phyloP scores from a whole-genome alignment of 1,140 invertebrate species.

The Solen grandis region DNA sequence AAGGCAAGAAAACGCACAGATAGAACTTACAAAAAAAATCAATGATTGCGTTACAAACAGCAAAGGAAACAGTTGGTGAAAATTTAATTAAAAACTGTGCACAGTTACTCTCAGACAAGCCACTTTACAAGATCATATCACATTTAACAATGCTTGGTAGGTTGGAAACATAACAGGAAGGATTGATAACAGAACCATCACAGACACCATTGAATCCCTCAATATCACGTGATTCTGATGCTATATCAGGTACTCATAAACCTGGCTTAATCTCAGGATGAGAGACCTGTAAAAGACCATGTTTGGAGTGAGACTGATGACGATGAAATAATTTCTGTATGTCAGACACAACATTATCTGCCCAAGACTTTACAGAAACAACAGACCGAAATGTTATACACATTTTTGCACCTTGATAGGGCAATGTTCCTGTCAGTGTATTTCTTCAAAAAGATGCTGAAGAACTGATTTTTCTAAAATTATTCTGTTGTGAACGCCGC shows the following conservation, averaged over 20 bases:
- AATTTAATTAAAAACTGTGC: constrained; percentile 28
- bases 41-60: no score
- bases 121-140: no score
- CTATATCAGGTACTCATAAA: no score
- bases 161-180: no score
- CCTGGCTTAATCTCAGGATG: no score
- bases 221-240: no score
- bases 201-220: no score
- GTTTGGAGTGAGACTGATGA: constrained; percentile 56
- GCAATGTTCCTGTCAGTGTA: constrained; percentile 46
- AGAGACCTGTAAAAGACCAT: constrained; percentile 44
- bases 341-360: constrained; percentile 49
- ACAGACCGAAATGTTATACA: constrained; percentile 54
- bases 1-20: constrained; percentile 3
- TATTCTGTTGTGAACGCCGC: constrained; percentile 56
- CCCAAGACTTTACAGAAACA: constrained; percentile 56
- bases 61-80: no score
- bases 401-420: constrained; percentile 57
- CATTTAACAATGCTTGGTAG: no score
- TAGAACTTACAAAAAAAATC: constrained; percentile 4
- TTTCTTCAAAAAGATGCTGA: constrained; percentile 47
- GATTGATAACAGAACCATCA: no score
- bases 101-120: no score
- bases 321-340: constrained; percentile 23
- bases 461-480: constrained; percentile 56